Percentiles rank a stretch among this genome's conserved stretches.
phyloP scores from a whole-genome alignment of 2,888 invertebrate species.

The Liodrosophila aerea region DNA sequence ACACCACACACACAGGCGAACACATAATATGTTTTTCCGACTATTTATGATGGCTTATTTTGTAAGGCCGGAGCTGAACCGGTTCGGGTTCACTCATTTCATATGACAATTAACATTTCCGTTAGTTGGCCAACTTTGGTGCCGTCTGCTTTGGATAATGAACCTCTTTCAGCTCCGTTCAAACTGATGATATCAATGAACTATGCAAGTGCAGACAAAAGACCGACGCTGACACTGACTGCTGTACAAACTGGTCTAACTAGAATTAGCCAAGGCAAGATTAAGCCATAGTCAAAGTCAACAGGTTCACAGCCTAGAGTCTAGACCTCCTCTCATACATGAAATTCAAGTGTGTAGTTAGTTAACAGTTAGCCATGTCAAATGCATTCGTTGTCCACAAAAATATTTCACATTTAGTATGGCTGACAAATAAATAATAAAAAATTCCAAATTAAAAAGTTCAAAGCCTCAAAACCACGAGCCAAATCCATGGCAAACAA shows the following conservation, averaged over 20 bases:
- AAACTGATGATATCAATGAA: constrained; percentile 59
- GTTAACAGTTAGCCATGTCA: neutral
- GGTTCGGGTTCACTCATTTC: constrained; percentile 62
- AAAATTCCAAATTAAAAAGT: constrained; percentile 37
- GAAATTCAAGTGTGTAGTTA: too few species aligned
- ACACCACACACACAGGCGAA: constrained; percentile 7
- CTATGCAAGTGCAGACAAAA: constrained; percentile 39
- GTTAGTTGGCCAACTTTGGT: constrained; percentile 77
- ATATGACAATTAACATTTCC: constrained; percentile 78
- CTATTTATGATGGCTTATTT: constrained; percentile 73
- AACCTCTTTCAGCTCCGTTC: constrained; percentile 51
- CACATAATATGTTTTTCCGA: constrained; percentile 57
- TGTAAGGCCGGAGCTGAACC: constrained; percentile 63
- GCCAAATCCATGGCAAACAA: constrained; percentile 42
- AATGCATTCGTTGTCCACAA: constrained; percentile 13
- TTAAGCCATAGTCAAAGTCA: too few species aligned
- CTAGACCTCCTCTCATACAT: too few species aligned
- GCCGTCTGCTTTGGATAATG: constrained; percentile 73
- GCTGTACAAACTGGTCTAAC: constrained; percentile 54
- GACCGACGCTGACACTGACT: constrained; percentile 13
- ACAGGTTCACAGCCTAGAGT: neutral
- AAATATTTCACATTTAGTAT: constrained; percentile 31
- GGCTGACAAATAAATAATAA: constrained; percentile 24
- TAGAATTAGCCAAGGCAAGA: constrained; percentile 43
- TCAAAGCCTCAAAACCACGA: constrained; percentile 53